Base-by-base conservation (phyloP, 2,888 invertebrate species). In the Halictus ligatus region DNA sequence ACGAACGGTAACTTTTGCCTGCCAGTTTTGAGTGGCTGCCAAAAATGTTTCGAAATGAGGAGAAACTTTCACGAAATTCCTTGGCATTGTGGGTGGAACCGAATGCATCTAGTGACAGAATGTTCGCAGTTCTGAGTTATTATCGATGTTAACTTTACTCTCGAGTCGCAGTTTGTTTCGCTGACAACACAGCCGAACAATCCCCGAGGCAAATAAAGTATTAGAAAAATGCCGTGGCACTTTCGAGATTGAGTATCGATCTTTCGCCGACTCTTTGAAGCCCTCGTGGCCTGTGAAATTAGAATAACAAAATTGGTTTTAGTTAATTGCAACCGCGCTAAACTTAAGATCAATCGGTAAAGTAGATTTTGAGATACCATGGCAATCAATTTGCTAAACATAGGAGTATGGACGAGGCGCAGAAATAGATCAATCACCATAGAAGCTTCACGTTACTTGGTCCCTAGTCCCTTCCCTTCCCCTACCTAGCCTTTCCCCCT, bases 261-360 rank as follows among this genome's bases (percentile, higher is more conserved):
- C 58, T 58, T 58, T n/a, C n/a, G 58, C n/a, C n/a, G 58, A 58
- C n/a, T n/a, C n/a, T 58, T n/a, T n/a, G 58, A 58, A 12, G n/a
- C 12, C 58, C 12, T n/a, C 12, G 58, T n/a, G n/a, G n/a, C 12
- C 12, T n/a, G 12, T 58, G 8, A n/a, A 58, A 58, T 58, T 58
- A 58, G 58, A 58, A 58, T n/a, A 58, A 58, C 35, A n/a, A 58
- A 58, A n/a, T 58, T 58, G 58, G 58, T 58, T 58, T 58, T 58
- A 58, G 58, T n/a, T 58, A 58, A 58, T 58, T 58, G 58, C 58
- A 29, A 7, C 7, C 29, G 15, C 64, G 13, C 29, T 29, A 29
- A 29, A 29, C 12, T n/a, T 58, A n/a, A n/a, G 58, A 12, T 64
- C 29, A 64, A 64, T 64, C 15, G 29, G 64, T 64, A 29, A 64